phyloP scores from a whole-genome alignment of 2,113 vertebrate genomes.

The Oncorhynchus keta region DNA sequence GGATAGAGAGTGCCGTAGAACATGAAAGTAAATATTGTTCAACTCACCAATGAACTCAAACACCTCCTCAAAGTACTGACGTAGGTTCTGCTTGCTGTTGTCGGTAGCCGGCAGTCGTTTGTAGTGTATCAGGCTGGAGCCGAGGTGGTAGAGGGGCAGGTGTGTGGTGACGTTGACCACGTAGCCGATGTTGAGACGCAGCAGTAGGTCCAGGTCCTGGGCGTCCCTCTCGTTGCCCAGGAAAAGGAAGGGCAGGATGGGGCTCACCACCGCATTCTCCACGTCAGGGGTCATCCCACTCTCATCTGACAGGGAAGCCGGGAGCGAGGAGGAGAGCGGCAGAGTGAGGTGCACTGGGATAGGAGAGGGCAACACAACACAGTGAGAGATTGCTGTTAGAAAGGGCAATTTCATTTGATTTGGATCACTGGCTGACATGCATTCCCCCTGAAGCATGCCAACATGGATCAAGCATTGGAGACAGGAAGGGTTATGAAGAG shows the following conservation, averaged over 20 bases:
- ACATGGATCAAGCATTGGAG: no score
- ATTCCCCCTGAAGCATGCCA: not conserved
- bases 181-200: conserved; percentile 78
- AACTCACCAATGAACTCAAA: conserved; percentile 84
- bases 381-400: no score
- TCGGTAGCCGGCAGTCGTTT: conserved; percentile 83
- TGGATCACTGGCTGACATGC: not conserved
- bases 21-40: not conserved
- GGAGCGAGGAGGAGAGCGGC: conserved; percentile 74
- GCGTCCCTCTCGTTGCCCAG: conserved; percentile 83
- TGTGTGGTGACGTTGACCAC: conserved; percentile 85
- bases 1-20: not conserved
- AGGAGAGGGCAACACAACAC: not conserved
- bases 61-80: conserved; percentile 85
- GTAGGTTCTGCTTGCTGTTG: conserved; percentile 85
- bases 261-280: conserved; percentile 80
- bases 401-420: not conserved
- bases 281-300: conserved; percentile 77
- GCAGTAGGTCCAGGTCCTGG: conserved; percentile 77
- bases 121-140: conserved; percentile 75
- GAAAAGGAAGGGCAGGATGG: conserved; percentile 83
- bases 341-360: conserved; percentile 69
- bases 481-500: not conserved
- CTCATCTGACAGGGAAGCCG: conserved; percentile 74
- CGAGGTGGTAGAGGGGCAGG: conserved; percentile 82